A percentile compares a stretch with the other conserved stretches of the same genome.
These are phyloP conservation scores for Trisateles emortualis DNA, from an alignment of 2,888 invertebrate species.

Conservation along the genomic window DNA sequence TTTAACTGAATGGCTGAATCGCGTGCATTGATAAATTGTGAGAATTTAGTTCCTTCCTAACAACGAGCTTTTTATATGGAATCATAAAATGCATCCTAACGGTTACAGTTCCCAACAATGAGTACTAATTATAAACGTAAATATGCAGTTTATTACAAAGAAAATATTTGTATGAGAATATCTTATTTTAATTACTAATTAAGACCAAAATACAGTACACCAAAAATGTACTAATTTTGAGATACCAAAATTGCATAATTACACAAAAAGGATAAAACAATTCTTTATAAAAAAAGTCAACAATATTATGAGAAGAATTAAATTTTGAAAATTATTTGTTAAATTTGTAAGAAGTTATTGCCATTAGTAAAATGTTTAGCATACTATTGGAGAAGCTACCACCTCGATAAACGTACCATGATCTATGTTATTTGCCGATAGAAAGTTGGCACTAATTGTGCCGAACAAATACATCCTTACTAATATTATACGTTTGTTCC, in stretches of 20 bases:
- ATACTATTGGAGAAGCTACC: too few relatives aligned
- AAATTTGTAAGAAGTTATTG: too few relatives aligned
- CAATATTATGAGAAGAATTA: too few relatives aligned
- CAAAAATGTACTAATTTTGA: background rate
- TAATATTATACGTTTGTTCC: too few relatives aligned
- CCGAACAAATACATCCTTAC: too few relatives aligned
- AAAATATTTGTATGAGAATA: constrained; percentile 24
- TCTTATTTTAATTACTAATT: constrained; percentile 7
- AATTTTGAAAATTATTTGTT: too few relatives aligned
- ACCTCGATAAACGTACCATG: too few relatives aligned
- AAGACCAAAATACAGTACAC: background rate
- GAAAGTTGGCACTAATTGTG: too few relatives aligned
- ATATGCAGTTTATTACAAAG: constrained; percentile 15
- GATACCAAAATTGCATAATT: background rate
- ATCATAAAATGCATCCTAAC: constrained; percentile 11
- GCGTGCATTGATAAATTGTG: background rate
- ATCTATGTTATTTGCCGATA: too few relatives aligned
- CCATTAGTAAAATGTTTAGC: too few relatives aligned
- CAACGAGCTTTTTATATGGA: constrained; percentile 5
- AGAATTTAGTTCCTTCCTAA: background rate
- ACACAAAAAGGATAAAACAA: background rate
- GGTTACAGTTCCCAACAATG: constrained; percentile 16
- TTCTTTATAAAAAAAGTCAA: background rate
- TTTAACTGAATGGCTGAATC: background rate
- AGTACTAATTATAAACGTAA: constrained; percentile 15